Conservation (phyloP, 92 coral and sea anemone species). For the Epizoanthus scotinus region DNA sequence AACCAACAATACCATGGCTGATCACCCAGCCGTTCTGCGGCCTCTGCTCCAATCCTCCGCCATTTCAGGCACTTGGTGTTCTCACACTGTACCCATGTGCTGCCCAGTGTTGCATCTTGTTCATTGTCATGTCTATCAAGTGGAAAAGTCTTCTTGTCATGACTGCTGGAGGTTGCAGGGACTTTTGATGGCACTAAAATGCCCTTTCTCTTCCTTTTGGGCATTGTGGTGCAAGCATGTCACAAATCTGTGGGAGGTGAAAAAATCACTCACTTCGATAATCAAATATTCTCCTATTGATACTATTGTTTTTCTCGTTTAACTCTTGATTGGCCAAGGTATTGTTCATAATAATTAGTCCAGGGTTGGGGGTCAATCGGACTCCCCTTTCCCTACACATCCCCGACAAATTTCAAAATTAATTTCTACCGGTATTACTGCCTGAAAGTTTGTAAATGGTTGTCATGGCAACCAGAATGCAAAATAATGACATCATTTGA, state of each 20-base stretch:
- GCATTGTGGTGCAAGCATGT: constrained; percentile 44
- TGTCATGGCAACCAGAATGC: too few relatives aligned
- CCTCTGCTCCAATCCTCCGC: constrained; percentile 84
- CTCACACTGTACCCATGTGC: constrained; percentile 92
- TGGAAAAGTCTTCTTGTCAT: constrained; percentile 20
- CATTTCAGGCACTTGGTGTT: constrained; percentile 82
- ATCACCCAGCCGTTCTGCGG: constrained; percentile 65
- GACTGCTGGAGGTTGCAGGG: neutral
- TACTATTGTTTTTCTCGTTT: too few relatives aligned
- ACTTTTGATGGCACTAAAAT: constrained; percentile 5
- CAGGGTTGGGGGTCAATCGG: too few relatives aligned
- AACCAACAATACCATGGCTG: constrained; percentile 90
- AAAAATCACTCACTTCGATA: too few relatives aligned
- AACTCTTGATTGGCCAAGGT: too few relatives aligned
- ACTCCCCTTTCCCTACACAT: too few relatives aligned
- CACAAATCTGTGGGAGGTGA: neutral
- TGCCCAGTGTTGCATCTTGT: constrained; percentile 25
- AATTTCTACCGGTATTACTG: too few relatives aligned
- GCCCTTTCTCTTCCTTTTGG: constrained; percentile 58
- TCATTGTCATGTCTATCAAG: neutral
- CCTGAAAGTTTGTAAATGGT: too few relatives aligned
- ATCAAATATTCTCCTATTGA: too few relatives aligned
- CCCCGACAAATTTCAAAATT: too few relatives aligned
- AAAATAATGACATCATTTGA: too few relatives aligned
- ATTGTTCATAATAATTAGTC: too few relatives aligned